Percentiles rank a stretch among this genome's conserved stretches.
Evolutionary conservation across 37 sponge, comb jelly and placozoan genomes (phyloP).

Genomic region (Haliclona indistincta): DNA sequence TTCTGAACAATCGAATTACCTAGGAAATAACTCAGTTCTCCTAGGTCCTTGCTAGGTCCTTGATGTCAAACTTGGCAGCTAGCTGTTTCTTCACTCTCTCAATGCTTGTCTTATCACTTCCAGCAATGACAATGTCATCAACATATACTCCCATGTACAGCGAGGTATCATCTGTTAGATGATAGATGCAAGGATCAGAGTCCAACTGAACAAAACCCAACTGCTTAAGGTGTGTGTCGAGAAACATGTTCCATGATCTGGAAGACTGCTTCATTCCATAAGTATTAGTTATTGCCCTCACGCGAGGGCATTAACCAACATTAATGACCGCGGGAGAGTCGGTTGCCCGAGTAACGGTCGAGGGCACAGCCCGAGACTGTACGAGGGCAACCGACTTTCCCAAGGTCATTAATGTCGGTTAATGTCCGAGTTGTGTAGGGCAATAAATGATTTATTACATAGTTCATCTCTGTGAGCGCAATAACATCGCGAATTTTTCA

Average conservation of each 20-base stretch:
- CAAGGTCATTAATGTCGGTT: too few species aligned
- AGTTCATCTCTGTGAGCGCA: too few species aligned
- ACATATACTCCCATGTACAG: conserved; percentile 46
- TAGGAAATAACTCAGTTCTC: conserved; percentile 33
- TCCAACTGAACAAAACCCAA: conserved; percentile 39
- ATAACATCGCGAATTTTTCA: too few species aligned
- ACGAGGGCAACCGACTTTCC: too few species aligned
- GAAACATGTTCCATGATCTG: conserved; percentile 54
- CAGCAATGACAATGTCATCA: conserved; percentile 51
- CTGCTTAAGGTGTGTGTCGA: conserved; percentile 51
- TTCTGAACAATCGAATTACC: conserved; percentile 48
- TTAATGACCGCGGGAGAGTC: too few species aligned
- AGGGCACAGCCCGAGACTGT: too few species aligned
- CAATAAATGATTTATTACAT: too few species aligned
- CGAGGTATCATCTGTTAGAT: neutral
- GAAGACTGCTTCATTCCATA: conserved; percentile 69
- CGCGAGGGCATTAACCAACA: too few species aligned
- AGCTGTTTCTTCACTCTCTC: conserved; percentile 23
- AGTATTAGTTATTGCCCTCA: too few species aligned
- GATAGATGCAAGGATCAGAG: conserved; percentile 60
- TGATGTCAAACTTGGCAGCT: conserved; percentile 17
- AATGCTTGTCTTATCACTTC: conserved; percentile 1
- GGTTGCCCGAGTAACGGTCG: too few species aligned
- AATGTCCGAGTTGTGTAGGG: too few species aligned
- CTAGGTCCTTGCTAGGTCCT: conserved; percentile 52